A percentile compares a stretch with the other conserved stretches of the same genome.
Conservation (phyloP, 2,888 invertebrate genomes). For the Tenthredo mesomela region DNA sequence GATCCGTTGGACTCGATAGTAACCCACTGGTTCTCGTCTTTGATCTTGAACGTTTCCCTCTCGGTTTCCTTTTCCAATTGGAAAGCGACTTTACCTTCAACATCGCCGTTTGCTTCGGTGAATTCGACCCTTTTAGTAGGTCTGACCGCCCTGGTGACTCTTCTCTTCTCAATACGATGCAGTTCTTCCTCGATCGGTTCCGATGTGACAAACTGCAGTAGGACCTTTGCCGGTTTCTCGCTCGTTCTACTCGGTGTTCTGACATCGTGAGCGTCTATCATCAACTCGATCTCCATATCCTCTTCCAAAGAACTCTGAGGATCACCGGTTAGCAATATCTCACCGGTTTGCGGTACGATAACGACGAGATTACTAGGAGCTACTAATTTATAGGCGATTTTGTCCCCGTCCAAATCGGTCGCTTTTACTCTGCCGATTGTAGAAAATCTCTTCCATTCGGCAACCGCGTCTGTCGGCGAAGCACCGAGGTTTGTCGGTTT, state of each 20-base stretch:
- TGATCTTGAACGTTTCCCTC: conserved; percentile 94
- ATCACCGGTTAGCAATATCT: conserved; percentile 90
- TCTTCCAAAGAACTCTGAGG: conserved; percentile 82
- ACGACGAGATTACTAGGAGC: conserved; percentile 91
- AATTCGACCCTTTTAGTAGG: conserved; percentile 97
- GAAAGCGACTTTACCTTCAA: conserved; percentile 93
- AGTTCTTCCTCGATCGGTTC: conserved; percentile 77
- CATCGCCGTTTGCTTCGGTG: conserved; percentile 93
- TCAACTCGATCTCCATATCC: conserved; percentile 84
- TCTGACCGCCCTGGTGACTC: conserved; percentile 91
- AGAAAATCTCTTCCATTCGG: conserved; percentile 88
- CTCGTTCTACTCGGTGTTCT: conserved; percentile 87
- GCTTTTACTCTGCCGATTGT: conserved; percentile 93
- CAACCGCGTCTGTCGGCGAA: conserved; percentile 80
- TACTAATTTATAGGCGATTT: conserved; percentile 91
- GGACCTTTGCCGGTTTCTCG: conserved; percentile 86
- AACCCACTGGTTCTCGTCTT: conserved; percentile 97
- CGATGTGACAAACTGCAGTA: conserved; percentile 84
- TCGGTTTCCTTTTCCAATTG: conserved; percentile 95
- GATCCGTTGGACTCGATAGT: conserved; percentile 95
- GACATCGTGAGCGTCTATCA: conserved; percentile 91
- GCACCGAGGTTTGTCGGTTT: conserved; percentile 68
- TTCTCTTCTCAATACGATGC: conserved; percentile 77
- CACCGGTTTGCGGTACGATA: conserved; percentile 96
- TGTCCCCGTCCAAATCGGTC: conserved; percentile 94